These are phyloP conservation scores for Andrena dorsata DNA, from an alignment of 2,888 invertebrate genomes.

Conservation along the genomic window DNA sequence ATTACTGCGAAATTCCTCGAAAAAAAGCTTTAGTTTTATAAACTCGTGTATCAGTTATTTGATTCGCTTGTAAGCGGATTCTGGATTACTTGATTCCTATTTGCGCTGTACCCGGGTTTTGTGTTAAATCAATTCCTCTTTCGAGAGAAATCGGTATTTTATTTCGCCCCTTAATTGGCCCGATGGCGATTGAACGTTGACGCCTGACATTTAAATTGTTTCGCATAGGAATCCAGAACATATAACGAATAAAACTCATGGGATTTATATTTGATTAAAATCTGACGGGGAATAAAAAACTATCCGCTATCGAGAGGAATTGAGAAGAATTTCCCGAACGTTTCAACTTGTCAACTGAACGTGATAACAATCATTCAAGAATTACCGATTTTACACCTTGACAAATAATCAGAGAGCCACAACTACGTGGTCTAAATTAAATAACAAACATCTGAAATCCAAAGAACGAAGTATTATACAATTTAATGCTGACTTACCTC, in stretches of 20 bases:
- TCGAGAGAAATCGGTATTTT: slow-evolving; percentile 23
- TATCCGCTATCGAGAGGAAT: background rate
- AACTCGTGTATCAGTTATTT: slow-evolving; percentile 23
- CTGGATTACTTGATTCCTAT: slow-evolving; percentile 33
- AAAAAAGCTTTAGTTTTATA: slow-evolving; percentile 19
- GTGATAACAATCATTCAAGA: background rate
- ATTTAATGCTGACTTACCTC: slow-evolving; percentile 43
- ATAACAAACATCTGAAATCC: too few species aligned
- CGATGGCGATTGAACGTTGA: slow-evolving; percentile 3
- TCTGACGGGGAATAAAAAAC: background rate
- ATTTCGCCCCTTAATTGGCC: slow-evolving; percentile 6
- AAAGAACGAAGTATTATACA: background rate
- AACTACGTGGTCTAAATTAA: too few species aligned
- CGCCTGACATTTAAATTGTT: background rate
- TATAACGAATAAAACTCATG: slow-evolving; percentile 2
- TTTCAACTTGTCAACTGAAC: background rate
- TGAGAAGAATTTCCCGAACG: background rate
- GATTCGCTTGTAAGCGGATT: slow-evolving; percentile 46
- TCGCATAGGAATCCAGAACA: background rate
- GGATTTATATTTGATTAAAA: background rate
- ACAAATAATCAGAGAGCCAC: too few species aligned
- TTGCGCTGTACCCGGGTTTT: slow-evolving; percentile 18
- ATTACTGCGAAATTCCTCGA: slow-evolving; percentile 3
- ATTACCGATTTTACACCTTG: too few species aligned
- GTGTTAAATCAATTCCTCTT: slow-evolving; percentile 27